phyloP scores from a whole-genome alignment of 2,797 vertebrate species.

The Sebastes glaucus region DNA sequence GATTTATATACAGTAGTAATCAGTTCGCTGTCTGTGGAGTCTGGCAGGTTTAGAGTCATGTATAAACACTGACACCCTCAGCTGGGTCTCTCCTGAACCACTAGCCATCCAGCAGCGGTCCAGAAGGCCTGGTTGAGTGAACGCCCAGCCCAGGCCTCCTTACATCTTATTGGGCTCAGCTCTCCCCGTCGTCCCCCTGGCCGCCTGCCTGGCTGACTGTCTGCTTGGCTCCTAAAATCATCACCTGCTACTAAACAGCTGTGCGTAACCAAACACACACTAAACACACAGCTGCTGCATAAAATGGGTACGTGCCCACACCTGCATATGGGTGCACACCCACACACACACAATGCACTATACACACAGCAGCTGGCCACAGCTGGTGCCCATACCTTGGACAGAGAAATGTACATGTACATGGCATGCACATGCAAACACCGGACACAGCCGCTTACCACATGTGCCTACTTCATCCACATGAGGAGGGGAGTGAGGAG shows the following conservation, averaged over 20 bases:
- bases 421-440: constrained; percentile 14
- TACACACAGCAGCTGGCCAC: constrained; percentile 66
- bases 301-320: constrained; percentile 35
- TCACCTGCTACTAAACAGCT: constrained; percentile 78
- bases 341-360: constrained; percentile 6
- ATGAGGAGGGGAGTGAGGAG: not conserved
- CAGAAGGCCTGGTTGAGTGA: constrained; percentile 36
- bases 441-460: constrained; percentile 53
- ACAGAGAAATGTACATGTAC: constrained; percentile 30
- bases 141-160: constrained; percentile 36
- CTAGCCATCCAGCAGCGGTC: constrained; percentile 26
- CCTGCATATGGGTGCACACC: constrained; percentile 25
- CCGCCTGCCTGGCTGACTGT: constrained; percentile 39
- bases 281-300: constrained; percentile 68
- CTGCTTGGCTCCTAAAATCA: constrained; percentile 66
- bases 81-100: constrained; percentile 31
- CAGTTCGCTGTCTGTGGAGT: constrained; percentile 11
- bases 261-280: constrained; percentile 65
- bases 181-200: constrained; percentile 29
- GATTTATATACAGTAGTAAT: constrained; percentile 31
- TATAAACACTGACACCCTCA: constrained; percentile 53
- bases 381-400: constrained; percentile 64
- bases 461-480: constrained; percentile 37
- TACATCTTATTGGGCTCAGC: constrained; percentile 38
- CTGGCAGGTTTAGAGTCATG: constrained; percentile 29